Evolutionary conservation across 1,140 invertebrate genomes (phyloP).

Genomic region (Trichoplusia ni): DNA sequence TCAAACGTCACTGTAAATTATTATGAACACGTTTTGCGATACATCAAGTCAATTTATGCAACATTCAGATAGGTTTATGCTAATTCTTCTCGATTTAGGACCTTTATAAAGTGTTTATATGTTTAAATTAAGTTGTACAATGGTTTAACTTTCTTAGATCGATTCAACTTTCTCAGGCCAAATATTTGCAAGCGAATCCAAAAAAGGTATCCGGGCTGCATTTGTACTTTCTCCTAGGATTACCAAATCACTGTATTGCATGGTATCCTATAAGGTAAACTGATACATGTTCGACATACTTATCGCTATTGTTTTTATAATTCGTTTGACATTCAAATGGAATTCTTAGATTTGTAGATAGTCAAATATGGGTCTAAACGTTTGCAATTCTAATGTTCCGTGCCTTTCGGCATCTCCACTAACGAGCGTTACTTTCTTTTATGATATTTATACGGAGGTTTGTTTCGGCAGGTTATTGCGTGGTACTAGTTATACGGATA

Average conservation of each 20-base stretch:
- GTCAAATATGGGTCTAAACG: not conserved
- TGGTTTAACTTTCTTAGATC: conserved; percentile 8
- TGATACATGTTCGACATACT: conserved; percentile 12
- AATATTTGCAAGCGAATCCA: conserved; percentile 15
- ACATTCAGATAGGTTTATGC: conserved; percentile 5
- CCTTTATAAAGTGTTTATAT: conserved; percentile 7
- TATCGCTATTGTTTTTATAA: conserved; percentile 4
- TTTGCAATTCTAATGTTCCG: not conserved
- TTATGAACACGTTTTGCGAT: conserved; percentile 19
- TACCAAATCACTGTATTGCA: conserved; percentile 11
- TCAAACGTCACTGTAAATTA: conserved; percentile 20
- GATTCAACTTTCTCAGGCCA: conserved; percentile 15
- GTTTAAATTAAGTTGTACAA: conserved; percentile 7
- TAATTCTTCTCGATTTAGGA: conserved; percentile 17
- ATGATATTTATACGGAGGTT: not conserved
- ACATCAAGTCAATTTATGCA: conserved; percentile 19
- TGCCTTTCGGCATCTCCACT: not conserved
- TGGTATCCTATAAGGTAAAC: conserved; percentile 8
- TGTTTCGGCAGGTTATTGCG: conserved; percentile 78
- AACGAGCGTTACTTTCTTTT: not conserved
- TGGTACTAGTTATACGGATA: conserved; percentile 77
- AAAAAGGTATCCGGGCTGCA: conserved; percentile 14
- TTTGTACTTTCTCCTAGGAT: conserved; percentile 17
- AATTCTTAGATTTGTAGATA: not conserved
- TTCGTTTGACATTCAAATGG: too few relatives aligned